phyloP scores from a whole-genome alignment of 2,888 invertebrate genomes.

The Schizotus pectinicornis region DNA sequence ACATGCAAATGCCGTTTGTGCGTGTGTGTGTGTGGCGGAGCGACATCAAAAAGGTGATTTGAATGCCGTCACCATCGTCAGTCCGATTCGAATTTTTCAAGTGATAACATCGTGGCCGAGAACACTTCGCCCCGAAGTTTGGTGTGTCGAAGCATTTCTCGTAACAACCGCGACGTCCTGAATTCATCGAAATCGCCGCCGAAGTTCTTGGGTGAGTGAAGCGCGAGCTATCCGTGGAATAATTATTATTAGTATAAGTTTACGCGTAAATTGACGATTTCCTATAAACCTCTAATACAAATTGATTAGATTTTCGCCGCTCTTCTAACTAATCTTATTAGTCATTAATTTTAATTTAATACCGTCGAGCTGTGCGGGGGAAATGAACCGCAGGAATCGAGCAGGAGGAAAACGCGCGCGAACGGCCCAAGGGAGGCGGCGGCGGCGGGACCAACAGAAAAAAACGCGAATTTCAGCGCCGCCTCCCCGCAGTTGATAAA shows the following conservation, averaged over 20 bases:
- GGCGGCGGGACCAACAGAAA: background rate
- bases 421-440: background rate
- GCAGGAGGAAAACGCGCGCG: background rate
- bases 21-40: background rate
- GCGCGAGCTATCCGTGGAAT: background rate
- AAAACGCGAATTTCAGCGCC: too few relatives aligned
- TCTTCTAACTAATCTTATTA: conserved; percentile 53
- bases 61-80: conserved; percentile 31
- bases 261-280: conserved; percentile 48
- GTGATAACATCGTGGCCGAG: conserved; percentile 47
- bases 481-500: too few relatives aligned
- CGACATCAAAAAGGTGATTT: background rate
- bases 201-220: conserved; percentile 26
- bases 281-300: conserved; percentile 51
- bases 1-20: conserved; percentile 27
- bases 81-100: conserved; percentile 52
- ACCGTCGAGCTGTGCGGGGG: conserved; percentile 44
- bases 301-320: conserved; percentile 55
- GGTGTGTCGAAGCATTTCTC: too few relatives aligned
- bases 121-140: background rate
- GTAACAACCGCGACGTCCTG: too few relatives aligned
- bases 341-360: conserved; percentile 56
- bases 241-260: conserved; percentile 24
- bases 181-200: background rate
- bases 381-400: conserved; percentile 18